phyloP scores from a whole-genome alignment of 2,888 invertebrate genomes.

The Yponomeuta evonymella region DNA sequence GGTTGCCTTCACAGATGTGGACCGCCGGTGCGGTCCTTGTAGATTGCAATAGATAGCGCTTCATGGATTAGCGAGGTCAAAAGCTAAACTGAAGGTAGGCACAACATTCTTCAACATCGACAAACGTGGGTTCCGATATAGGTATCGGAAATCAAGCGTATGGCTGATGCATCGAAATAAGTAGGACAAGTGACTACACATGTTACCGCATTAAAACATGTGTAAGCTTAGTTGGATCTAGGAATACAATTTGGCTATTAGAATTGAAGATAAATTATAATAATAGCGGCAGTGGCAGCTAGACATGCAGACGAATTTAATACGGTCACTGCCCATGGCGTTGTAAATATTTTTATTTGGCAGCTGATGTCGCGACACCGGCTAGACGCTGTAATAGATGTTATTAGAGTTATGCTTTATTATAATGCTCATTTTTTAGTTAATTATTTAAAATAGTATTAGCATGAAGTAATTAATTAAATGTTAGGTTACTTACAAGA shows the following conservation, averaged over 20 bases:
- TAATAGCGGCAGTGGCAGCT: conserved; percentile 24
- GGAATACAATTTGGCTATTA: background rate
- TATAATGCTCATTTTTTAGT: background rate
- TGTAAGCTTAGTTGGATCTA: conserved; percentile 6
- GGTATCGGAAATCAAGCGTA: background rate
- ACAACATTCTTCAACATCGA: background rate
- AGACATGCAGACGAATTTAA: conserved; percentile 28
- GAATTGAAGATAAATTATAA: background rate
- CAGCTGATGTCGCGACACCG: conserved; percentile 12
- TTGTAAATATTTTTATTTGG: conserved; percentile 11
- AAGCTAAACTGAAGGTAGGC: conserved; percentile 23
- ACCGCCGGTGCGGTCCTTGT: conserved; percentile 30
- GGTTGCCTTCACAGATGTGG: conserved; percentile 42
- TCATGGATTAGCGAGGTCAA: conserved; percentile 42
- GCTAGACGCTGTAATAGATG: background rate
- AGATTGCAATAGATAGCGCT: conserved; percentile 32
- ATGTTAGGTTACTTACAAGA: no score
- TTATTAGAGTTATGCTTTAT: background rate
- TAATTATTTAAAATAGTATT: background rate
- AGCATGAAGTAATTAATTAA: no score
- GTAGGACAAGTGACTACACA: background rate
- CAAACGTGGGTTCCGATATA: background rate
- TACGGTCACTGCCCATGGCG: conserved; percentile 29
- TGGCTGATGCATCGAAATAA: background rate
- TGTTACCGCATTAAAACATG: conserved; percentile 8